These are phyloP conservation scores for Styela clava DNA, from an alignment of 23 tunicate species.

Conservation along the genomic window DNA sequence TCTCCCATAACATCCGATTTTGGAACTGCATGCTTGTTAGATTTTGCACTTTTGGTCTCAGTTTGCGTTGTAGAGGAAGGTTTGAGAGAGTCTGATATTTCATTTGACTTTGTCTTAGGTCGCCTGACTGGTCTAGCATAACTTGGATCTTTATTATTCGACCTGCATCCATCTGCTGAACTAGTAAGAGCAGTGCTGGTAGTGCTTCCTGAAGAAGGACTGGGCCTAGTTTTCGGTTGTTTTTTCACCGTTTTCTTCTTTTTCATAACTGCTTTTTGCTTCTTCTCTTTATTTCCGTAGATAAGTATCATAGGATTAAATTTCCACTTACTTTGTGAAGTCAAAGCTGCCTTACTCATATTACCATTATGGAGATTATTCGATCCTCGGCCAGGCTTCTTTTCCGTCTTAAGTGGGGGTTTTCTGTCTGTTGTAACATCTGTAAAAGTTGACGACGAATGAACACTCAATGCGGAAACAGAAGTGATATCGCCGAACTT, in stretches of 20 bases:
- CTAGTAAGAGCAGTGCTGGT: slow-evolving; percentile 1
- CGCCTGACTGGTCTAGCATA: neutral
- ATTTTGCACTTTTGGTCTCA: neutral
- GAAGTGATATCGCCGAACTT: too few species aligned
- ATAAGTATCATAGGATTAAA: neutral
- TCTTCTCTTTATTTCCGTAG: slow-evolving; percentile 27
- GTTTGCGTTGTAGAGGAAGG: neutral
- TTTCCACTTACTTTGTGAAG: slow-evolving; percentile 7
- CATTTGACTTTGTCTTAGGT: neutral
- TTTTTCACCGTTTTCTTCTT: slow-evolving; percentile 8
- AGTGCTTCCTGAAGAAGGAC: neutral
- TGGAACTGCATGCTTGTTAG: neutral
- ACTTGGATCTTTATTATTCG: neutral
- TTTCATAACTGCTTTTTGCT: slow-evolving; percentile 13
- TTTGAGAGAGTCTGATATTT: neutral
- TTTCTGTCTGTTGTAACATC: too few species aligned
- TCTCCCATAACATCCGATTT: neutral
- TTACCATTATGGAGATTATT: neutral
- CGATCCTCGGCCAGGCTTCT: neutral
- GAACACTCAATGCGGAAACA: too few species aligned
- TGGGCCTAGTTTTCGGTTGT: neutral
- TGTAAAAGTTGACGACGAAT: too few species aligned
- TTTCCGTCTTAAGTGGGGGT: neutral
- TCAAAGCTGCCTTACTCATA: neutral
- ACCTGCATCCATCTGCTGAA: neutral